Conservation (phyloP, 2,113 vertebrate species). For the Neoarius graeffei region DNA sequence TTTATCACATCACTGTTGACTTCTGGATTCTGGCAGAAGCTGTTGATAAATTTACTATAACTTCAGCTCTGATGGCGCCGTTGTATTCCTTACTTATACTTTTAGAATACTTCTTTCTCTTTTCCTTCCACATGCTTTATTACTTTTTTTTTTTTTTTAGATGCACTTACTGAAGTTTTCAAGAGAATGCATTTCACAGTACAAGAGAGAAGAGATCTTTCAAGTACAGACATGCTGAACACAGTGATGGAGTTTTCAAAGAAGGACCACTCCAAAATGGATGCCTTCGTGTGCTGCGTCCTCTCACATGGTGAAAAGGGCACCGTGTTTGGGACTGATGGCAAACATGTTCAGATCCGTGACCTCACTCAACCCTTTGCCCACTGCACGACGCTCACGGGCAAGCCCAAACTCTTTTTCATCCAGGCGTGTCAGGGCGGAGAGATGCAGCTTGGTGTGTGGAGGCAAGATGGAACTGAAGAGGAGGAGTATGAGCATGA, state of each 20-base stretch:
- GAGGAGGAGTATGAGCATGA: constrained; percentile 37
- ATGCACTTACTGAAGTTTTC: constrained; percentile 6
- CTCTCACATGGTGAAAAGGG: constrained; percentile 71
- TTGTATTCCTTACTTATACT: not conserved
- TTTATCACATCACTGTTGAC: too few species aligned
- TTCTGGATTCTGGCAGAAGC: not conserved
- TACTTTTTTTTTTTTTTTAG: constrained; percentile 19
- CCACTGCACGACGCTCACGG: constrained; percentile 61
- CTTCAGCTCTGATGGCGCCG: too few species aligned
- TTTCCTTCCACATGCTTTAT: not conserved
- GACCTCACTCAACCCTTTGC: constrained; percentile 63
- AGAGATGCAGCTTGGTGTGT: constrained; percentile 45
- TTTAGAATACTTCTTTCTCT: not conserved
- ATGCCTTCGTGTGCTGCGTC: constrained; percentile 75
- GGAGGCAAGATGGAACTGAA: constrained; percentile 27
- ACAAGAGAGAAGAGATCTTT: not conserved
- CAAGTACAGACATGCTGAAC: not conserved
- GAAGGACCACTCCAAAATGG: constrained; percentile 59
- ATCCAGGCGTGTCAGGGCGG: constrained; percentile 72
- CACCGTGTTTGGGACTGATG: constrained; percentile 62
- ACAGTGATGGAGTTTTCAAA: not conserved
- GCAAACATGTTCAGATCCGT: constrained; percentile 54
- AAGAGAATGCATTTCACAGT: not conserved
- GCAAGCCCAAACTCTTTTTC: constrained; percentile 78
- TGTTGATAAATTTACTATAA: not conserved